Evolutionary conservation across 1,140 invertebrate species (phyloP).

Genomic region (Anoplolepis gracilipes): DNA sequence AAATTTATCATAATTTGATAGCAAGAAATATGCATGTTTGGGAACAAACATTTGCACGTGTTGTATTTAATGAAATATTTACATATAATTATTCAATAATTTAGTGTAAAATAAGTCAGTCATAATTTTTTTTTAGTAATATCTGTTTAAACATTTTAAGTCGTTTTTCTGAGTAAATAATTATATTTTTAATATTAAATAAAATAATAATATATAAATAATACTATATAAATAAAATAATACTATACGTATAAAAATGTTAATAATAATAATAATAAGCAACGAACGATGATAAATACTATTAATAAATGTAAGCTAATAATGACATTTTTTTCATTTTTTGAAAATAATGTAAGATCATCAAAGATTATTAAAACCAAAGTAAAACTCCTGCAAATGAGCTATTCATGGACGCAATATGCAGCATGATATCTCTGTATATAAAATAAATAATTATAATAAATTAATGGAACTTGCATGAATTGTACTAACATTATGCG

Average conservation of each 20-base stretch:
- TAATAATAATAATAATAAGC: neutral
- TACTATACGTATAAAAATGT: neutral
- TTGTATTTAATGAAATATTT: conserved; percentile 10
- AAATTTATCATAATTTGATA: conserved; percentile 2
- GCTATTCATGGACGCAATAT: neutral
- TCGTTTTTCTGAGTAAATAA: neutral
- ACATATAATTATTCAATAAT: neutral
- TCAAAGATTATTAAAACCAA: conserved; percentile 5
- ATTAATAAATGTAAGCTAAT: neutral
- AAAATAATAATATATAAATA: conserved; percentile 1
- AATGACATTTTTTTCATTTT: neutral
- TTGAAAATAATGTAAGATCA: conserved; percentile 11
- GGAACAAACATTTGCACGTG: conserved; percentile 28
- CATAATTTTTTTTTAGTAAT: neutral
- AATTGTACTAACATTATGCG: conserved; percentile 24
- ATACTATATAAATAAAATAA: neutral
- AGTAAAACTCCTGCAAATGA: neutral
- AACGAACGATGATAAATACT: neutral
- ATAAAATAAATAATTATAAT: conserved; percentile 26
- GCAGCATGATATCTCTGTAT: conserved; percentile 37
- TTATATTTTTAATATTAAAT: neutral
- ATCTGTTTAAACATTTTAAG: neutral
- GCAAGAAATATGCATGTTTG: conserved; percentile 29
- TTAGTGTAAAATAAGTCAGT: neutral
- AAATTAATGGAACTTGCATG: conserved; percentile 39